Evolutionary conservation across 2,888 invertebrate genomes (phyloP).

Genomic region (Parnassius mnemosyne): DNA sequence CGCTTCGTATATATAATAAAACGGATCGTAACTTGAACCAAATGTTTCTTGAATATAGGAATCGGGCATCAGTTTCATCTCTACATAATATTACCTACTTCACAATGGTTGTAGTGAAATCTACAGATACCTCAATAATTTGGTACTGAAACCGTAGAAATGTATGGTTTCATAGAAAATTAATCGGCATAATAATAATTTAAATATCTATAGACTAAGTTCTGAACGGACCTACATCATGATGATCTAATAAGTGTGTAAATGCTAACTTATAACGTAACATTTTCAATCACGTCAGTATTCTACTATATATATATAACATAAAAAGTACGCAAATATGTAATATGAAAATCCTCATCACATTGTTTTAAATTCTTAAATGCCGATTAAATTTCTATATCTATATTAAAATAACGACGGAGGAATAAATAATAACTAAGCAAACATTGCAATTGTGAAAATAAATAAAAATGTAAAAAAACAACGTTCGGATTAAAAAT

Average conservation of each 20-base stretch:
- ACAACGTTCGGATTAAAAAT: constrained; percentile 8
- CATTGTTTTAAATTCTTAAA: background rate
- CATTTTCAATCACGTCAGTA: too few relatives aligned
- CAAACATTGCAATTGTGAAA: too few relatives aligned
- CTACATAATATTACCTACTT: constrained; percentile 2
- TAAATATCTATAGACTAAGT: background rate
- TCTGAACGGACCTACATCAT: too few relatives aligned
- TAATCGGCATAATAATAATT: constrained; percentile 12
- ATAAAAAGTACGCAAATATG: too few relatives aligned
- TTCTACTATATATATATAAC: too few relatives aligned
- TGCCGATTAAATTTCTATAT: constrained; percentile 22
- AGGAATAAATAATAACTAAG: background rate
- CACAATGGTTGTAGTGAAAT: constrained; percentile 3
- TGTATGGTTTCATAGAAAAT: constrained; percentile 12
- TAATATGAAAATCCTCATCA: too few relatives aligned
- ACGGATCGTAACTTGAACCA: too few relatives aligned
- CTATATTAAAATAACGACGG: background rate
- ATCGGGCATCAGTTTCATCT: background rate
- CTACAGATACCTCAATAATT: constrained; percentile 7
- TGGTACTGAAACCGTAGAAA: constrained; percentile 9
- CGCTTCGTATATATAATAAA: too few relatives aligned
- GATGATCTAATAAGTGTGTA: too few relatives aligned
- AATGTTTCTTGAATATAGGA: too few relatives aligned
- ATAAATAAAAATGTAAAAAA: too few relatives aligned
- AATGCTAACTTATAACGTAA: too few relatives aligned